Evolutionary conservation across 2,888 invertebrate genomes (phyloP).

Genomic region (Petrophora chlorosata): DNA sequence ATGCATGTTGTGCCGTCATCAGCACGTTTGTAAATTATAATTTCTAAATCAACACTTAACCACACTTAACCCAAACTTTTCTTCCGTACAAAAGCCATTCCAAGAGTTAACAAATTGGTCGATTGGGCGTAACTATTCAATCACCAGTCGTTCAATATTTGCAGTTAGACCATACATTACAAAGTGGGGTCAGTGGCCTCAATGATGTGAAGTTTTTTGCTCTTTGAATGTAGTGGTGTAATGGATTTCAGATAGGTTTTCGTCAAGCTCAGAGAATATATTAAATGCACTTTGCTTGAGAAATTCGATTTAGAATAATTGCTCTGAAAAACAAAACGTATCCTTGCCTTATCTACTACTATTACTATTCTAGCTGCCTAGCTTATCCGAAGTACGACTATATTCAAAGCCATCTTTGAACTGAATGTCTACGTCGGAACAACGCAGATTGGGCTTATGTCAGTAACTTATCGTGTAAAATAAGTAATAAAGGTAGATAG

Average conservation of each 20-base stretch:
- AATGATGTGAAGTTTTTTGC: conserved; percentile 37
- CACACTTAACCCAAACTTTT: conserved; percentile 17
- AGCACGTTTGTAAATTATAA: conserved; percentile 3
- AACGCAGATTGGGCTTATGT: too few species aligned
- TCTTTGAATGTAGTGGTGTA: conserved; percentile 13
- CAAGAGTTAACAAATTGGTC: conserved; percentile 29
- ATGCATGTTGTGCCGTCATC: too few species aligned
- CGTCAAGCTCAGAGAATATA: conserved; percentile 6
- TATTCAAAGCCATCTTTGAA: too few species aligned
- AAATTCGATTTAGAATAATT: background rate
- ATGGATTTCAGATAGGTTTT: conserved; percentile 23
- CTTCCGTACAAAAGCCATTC: conserved; percentile 9
- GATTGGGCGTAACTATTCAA: conserved; percentile 34
- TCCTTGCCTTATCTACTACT: too few species aligned
- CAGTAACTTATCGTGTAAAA: too few species aligned
- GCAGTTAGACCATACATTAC: conserved; percentile 37
- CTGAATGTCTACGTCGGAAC: too few species aligned
- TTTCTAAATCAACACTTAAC: conserved; percentile 16
- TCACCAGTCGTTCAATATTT: conserved; percentile 45
- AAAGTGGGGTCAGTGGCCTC: conserved; percentile 50
- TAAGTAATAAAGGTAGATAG: too few species aligned
- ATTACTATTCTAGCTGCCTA: too few species aligned
- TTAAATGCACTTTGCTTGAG: background rate
- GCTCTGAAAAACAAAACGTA: background rate
- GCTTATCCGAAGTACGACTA: too few species aligned